phyloP scores from a whole-genome alignment of 1,140 invertebrate genomes.

The Stegodyphus mimosarum region DNA sequence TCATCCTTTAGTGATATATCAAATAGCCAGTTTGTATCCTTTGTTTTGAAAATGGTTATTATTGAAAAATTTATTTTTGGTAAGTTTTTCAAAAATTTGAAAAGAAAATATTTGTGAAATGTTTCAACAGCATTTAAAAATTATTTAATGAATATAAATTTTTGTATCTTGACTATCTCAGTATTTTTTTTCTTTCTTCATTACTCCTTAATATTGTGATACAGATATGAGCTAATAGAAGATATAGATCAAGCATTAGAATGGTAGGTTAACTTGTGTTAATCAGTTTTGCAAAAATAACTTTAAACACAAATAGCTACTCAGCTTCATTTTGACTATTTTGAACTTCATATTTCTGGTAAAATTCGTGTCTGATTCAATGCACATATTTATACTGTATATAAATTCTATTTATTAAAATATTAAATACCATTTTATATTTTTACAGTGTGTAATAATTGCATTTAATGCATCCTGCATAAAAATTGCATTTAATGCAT shows the following conservation, averaged over 20 bases:
- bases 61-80: not conserved
- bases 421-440: too few relatives aligned
- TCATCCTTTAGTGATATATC: slow-evolving; percentile 86
- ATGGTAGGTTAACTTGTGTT: slow-evolving; percentile 60
- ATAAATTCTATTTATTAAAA: too few relatives aligned
- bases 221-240: slow-evolving; percentile 75
- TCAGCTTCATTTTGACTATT: not conserved
- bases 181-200: not conserved
- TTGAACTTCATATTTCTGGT: not conserved
- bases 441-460: too few relatives aligned
- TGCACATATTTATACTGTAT: not conserved
- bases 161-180: not conserved
- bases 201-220: not conserved
- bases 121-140: not conserved
- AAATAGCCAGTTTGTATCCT: slow-evolving; percentile 81
- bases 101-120: not conserved
- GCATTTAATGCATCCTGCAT: too few relatives aligned
- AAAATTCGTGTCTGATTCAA: too few relatives aligned
- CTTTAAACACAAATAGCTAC: not conserved
- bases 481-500: too few relatives aligned
- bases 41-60: slow-evolving; percentile 8
- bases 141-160: not conserved
- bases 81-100: not conserved
- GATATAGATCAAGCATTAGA: slow-evolving; percentile 81
- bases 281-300: too few relatives aligned